phyloP scores from a whole-genome alignment of 2,113 vertebrate species.

The Cyprinodon tularosa region DNA sequence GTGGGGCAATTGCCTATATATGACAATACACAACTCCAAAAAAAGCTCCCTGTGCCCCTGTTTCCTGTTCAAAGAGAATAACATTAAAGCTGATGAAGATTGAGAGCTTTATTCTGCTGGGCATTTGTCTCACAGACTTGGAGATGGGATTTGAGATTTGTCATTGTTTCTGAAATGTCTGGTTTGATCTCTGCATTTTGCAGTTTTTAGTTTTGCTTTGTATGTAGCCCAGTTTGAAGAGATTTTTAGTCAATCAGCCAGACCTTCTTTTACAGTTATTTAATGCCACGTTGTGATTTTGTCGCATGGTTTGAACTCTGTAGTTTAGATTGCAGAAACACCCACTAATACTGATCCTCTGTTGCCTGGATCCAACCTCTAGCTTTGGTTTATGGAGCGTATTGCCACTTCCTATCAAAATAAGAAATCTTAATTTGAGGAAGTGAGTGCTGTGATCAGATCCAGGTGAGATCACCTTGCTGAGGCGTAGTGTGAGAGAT shows the following conservation, averaged over 20 bases:
- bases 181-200: slow-evolving; percentile 13
- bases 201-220: neutral
- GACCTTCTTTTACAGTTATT: neutral
- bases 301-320: neutral
- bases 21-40: slow-evolving; percentile 47
- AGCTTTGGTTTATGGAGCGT: slow-evolving; percentile 22
- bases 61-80: slow-evolving; percentile 74
- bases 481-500: slow-evolving; percentile 34
- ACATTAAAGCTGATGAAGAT: slow-evolving; percentile 68
- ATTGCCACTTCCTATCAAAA: slow-evolving; percentile 65
- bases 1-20: slow-evolving; percentile 45
- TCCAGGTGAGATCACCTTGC: slow-evolving; percentile 35
- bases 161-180: slow-evolving; percentile 42
- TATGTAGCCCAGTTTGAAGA: neutral
- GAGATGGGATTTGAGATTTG: neutral
- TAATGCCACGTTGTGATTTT: neutral
- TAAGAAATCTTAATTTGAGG: slow-evolving; percentile 60
- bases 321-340: slow-evolving; percentile 32
- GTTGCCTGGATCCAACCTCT: slow-evolving; percentile 10
- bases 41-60: slow-evolving; percentile 33
- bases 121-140: slow-evolving; percentile 42
- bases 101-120: slow-evolving; percentile 51
- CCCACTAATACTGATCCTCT: slow-evolving; percentile 12
- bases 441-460: slow-evolving; percentile 50
- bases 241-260: neutral